phyloP scores from a whole-genome alignment of 2,113 vertebrate species.

The Edolisoma coerulescens region DNA sequence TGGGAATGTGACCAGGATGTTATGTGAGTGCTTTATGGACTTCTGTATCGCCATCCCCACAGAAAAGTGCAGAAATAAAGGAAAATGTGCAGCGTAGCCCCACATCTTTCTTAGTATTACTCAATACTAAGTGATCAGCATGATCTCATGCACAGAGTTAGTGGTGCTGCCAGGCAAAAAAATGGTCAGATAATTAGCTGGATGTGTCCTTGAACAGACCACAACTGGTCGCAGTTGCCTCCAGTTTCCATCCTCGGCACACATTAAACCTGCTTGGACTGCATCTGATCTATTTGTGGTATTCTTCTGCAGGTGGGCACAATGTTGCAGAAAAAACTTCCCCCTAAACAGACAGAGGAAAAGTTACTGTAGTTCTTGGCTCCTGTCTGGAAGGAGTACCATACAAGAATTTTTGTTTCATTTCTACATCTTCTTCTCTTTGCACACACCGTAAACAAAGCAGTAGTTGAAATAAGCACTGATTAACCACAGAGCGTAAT shows the following conservation, averaged over 20 bases:
- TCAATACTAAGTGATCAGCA: neutral
- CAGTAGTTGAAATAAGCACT: neutral
- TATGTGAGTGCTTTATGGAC: neutral
- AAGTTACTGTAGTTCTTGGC: neutral
- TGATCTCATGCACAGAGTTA: neutral
- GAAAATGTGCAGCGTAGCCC: fast-evolving
- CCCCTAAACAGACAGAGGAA: neutral
- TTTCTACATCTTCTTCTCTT: neutral
- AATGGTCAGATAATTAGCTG: neutral
- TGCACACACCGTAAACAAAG: neutral
- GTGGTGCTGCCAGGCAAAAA: neutral
- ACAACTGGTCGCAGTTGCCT: neutral
- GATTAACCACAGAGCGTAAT: neutral
- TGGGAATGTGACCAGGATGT: fast-evolving
- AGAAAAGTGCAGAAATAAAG: neutral
- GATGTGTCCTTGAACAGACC: neutral
- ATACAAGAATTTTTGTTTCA: neutral
- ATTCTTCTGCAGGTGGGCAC: neutral
- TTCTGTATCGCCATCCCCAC: neutral
- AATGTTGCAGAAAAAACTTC: neutral
- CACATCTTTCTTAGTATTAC: neutral
- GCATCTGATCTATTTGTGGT: neutral
- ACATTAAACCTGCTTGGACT: neutral
- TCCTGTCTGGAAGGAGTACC: neutral
- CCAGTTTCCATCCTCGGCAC: neutral